Conservation (phyloP, 2,113 vertebrate genomes). For the Riparia riparia region DNA sequence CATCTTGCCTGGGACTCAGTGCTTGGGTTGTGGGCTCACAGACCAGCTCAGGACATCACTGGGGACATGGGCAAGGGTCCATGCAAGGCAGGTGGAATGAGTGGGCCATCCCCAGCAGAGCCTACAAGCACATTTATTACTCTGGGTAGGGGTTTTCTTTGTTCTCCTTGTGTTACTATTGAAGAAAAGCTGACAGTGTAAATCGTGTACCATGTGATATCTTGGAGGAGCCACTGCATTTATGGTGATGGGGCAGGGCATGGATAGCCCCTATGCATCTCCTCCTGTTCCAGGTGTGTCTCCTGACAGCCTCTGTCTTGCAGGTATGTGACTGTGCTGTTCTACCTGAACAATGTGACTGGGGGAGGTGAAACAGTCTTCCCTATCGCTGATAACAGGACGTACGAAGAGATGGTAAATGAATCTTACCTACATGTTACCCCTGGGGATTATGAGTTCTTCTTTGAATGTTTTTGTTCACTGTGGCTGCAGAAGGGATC, state of each 20-base stretch:
- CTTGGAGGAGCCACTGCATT: not conserved
- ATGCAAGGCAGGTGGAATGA: rapidly evolving
- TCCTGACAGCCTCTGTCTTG: constrained; percentile 44
- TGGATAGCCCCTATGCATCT: not conserved
- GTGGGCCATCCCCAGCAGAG: not conserved
- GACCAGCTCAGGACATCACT: not conserved
- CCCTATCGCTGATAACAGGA: constrained; percentile 95
- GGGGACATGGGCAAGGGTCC: not conserved
- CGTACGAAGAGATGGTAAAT: constrained; percentile 90
- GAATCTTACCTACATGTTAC: rapidly evolving
- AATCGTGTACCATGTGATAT: not conserved
- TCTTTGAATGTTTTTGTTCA: not conserved
- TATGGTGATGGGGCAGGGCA: not conserved
- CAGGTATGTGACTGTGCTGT: constrained; percentile 91
- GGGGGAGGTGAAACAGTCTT: constrained; percentile 92
- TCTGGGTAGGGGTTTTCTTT: not conserved
- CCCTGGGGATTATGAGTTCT: not conserved
- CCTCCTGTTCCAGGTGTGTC: not conserved
- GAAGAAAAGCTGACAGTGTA: not conserved
- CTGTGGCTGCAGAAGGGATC: not conserved
- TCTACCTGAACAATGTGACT: constrained; percentile 92
- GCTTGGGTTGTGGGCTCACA: not conserved
- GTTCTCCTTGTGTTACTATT: not conserved
- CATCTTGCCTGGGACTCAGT: rapidly evolving
- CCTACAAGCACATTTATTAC: rapidly evolving